Base-by-base conservation (phyloP, 2,888 invertebrate species). In the Nematopogon swammerdamellus region DNA sequence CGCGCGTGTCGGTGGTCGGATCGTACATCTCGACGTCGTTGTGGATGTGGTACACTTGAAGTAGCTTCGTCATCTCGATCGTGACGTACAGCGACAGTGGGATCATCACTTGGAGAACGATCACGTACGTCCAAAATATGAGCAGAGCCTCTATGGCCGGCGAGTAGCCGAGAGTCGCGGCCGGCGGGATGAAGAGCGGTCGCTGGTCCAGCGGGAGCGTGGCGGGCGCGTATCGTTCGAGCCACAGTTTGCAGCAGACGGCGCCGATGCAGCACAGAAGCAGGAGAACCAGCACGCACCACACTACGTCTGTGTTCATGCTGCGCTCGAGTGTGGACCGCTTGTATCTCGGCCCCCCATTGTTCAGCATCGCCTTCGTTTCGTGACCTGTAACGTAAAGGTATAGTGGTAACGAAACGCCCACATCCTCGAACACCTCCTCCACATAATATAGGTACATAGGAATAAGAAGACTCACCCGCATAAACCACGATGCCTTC, bases 401-500 rank as follows among this genome's bases (percentile, higher is more conserved):
- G 14, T 11, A 43, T 16, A n/a, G n/a, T n/a, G n/a, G n/a, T n/a
- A n/a, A n/a, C n/a, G n/a, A n/a, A n/a, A n/a, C n/a, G n/a, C n/a
- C n/a, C n/a, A n/a, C n/a, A n/a, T n/a, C 25, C 25, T 25, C 8
- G 8, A 25, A 25, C 25, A 25, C 8, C 8, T 25, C 25, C 25
- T 6, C 5, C 5, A 6, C 25, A 45, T 45, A 4, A 8, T 4
- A 46, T 11, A 16, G n/a, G n/a, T n/a, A 19, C 17, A 6, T 8
- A 18, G 14, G 19, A 11, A 8, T 42, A 20, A 44, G 18, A 43
- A 44, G 48, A 52, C 61, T 64, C 66, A 85, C 87, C 91, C 56
- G 95, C 95, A 81, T 98, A 98, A 49, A 98, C 91, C 47, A 97
- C 95, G 64, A 98, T 90, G 51, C 97, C 98, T 69, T 97, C 97